These are phyloP conservation scores for Lissocephala sabroskyi DNA, from an alignment of 2,888 invertebrate genomes.

Conservation along the genomic window DNA sequence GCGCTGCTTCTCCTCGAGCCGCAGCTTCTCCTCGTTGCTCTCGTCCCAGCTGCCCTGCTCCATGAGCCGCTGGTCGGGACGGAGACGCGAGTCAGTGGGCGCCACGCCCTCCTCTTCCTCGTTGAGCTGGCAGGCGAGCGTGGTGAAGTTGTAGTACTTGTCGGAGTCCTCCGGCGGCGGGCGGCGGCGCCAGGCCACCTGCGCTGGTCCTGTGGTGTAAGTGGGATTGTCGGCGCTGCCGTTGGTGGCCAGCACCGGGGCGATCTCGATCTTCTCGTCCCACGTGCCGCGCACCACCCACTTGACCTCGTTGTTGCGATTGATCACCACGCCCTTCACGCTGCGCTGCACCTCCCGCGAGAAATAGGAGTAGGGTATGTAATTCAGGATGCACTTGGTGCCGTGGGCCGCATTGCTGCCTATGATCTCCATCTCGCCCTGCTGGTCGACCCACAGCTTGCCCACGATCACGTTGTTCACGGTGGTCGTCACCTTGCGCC, in stretches of 20 bases:
- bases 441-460: conserved; percentile 99
- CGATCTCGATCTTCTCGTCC: conserved; percentile 96
- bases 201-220: conserved; percentile 92
- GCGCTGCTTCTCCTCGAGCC: conserved; percentile 97
- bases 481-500: conserved; percentile 98
- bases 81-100: conserved; percentile 92
- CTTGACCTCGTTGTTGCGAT: conserved; percentile 81
- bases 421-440: conserved; percentile 98
- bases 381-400: conserved; percentile 96
- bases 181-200: conserved; percentile 89
- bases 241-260: conserved; percentile 85
- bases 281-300: conserved; percentile 90
- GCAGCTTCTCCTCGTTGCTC: conserved; percentile 88
- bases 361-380: conserved; percentile 98
- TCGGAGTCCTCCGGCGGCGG: conserved; percentile 80
- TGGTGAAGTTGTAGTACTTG: conserved; percentile 94
- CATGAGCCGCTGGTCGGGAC: conserved; percentile 99
- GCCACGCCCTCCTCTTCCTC: conserved; percentile 94
- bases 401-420: conserved; percentile 88
- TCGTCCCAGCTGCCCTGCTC: conserved; percentile 94
- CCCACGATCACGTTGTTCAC: conserved; percentile 99
- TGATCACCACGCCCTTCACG: conserved; percentile 87
- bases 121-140: conserved; percentile 96
- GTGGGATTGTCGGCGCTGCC: conserved; percentile 84
- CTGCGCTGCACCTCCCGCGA: conserved; percentile 95